A percentile compares a stretch with the other conserved stretches of the same genome.
Conservation (phyloP, 2,113 vertebrate genomes). For the Terrapene triunguis region DNA sequence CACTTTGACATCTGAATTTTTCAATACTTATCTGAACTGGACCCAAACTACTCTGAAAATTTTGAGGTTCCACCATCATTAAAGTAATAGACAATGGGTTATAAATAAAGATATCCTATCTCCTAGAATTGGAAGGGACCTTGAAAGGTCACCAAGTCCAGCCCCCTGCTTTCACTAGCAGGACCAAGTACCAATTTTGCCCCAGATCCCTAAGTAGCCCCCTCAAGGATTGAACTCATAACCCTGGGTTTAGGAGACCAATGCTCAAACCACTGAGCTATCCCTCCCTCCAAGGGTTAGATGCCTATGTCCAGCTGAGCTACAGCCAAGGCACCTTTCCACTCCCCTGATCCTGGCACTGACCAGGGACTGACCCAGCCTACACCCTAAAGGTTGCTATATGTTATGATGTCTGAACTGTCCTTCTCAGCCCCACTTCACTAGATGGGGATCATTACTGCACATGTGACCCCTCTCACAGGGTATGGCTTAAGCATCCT, state of each 20-base stretch:
- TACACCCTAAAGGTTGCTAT: neutral
- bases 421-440: neutral
- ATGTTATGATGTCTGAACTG: neutral
- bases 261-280: no score
- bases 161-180: no score
- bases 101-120: no score
- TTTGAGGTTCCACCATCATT: neutral
- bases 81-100: neutral
- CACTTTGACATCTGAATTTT: neutral
- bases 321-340: neutral
- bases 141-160: no score
- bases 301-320: neutral
- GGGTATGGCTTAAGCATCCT: neutral
- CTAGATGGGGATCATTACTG: neutral
- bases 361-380: neutral
- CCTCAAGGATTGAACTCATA: no score
- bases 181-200: no score
- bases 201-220: no score
- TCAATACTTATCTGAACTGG: neutral
- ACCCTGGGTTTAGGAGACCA: no score
- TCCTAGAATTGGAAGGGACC: no score
- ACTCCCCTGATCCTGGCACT: accelerated
- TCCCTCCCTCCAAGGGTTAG: neutral
- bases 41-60: neutral
- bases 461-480: neutral